Evolutionary conservation across 2,888 invertebrate species (phyloP), one percentile per base, ranked within the genome.

Genomic region (Troilus luridus): DNA sequence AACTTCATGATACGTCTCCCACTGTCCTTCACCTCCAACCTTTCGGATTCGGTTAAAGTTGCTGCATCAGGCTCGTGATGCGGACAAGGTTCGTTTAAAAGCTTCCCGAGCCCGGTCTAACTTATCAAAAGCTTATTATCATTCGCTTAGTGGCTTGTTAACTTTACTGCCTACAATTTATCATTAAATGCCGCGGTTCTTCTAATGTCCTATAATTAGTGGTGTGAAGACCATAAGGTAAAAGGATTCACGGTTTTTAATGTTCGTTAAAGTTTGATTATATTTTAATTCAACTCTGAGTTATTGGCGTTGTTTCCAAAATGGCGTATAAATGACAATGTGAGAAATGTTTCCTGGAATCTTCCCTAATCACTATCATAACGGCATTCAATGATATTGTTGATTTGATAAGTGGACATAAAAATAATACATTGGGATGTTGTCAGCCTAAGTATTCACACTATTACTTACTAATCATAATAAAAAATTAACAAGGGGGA

Each of bases 1-100:
- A 56, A 56, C 85, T 85, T 85, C 56, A 85, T 85, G 56, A 56
- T 85, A n/a, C 21, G 54, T 5, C 54, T 60, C 9, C 62, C 88
- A 12, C 59, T 88, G 88, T 88, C 88, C 88, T 88, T 88, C 88
- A 88, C 88, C 88, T 88, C 62, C 88, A 88, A 88, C 88, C 88
- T 88, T 64, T 60, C 58, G 56, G 56, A 85, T 85, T 85, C 85
- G 85, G 85, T 56, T 58, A 21, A 41, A 85, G 85, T 58, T 85
- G 85, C 85, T 85, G 85, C 85, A 85, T 58, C 85, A 85, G 85
- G 56, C 56, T 85, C 85, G 85, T 85, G 85, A 85, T 85, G 85
- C 85, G 85, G 85, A 85, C 56, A 85, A 85, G 56, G 56, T 54
- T n/a, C 56, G n/a, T 85, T 85, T 85, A 58, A 85, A 85, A 85